A percentile compares a stretch with the other conserved stretches of the same genome.
These are phyloP conservation scores for Acanthurus lineatus DNA, from an alignment of 2,797 vertebrate genomes.

Conservation along the genomic window DNA sequence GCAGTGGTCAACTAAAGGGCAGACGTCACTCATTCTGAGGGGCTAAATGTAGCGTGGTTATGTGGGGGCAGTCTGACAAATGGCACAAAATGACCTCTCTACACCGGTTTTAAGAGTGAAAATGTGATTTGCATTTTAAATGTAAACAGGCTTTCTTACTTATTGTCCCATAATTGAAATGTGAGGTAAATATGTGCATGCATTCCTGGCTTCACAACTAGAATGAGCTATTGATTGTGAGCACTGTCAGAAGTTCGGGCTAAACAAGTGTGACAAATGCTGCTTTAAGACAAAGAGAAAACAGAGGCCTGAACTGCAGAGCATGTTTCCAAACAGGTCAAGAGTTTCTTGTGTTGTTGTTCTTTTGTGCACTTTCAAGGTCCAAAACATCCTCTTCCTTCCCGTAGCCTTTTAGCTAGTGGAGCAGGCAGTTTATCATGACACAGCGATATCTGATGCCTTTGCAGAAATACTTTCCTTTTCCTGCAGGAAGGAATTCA, in stretches of 20 bases:
- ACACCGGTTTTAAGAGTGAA: not conserved
- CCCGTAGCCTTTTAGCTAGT: slow-evolving; percentile 73
- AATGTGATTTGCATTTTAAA: slow-evolving; percentile 16
- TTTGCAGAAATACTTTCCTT: slow-evolving; percentile 85
- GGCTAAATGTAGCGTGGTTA: slow-evolving; percentile 38
- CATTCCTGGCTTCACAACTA: slow-evolving; percentile 2
- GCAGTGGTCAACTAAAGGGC: slow-evolving; percentile 75
- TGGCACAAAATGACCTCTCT: slow-evolving; percentile 64
- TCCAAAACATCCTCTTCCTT: slow-evolving; percentile 80
- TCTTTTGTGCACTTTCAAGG: slow-evolving; percentile 79
- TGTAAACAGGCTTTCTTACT: slow-evolving; percentile 4
- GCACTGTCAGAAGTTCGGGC: slow-evolving; percentile 26
- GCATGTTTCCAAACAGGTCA: slow-evolving; percentile 64
- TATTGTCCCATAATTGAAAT: slow-evolving; percentile 19
- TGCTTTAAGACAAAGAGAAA: slow-evolving; percentile 47
- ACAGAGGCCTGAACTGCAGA: slow-evolving; percentile 30
- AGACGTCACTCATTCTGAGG: slow-evolving; percentile 69
- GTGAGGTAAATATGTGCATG: slow-evolving; percentile 10
- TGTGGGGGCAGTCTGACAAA: slow-evolving; percentile 70
- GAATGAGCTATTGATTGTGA: slow-evolving; percentile 30
- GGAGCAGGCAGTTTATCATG: slow-evolving; percentile 82
- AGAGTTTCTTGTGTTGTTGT: slow-evolving; percentile 74
- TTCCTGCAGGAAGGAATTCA: slow-evolving; percentile 81
- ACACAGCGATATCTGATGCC: slow-evolving; percentile 86
- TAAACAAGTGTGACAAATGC: slow-evolving; percentile 46